Conservation (phyloP, 2,113 vertebrate species). For the Oreotrochilus melanogaster region DNA sequence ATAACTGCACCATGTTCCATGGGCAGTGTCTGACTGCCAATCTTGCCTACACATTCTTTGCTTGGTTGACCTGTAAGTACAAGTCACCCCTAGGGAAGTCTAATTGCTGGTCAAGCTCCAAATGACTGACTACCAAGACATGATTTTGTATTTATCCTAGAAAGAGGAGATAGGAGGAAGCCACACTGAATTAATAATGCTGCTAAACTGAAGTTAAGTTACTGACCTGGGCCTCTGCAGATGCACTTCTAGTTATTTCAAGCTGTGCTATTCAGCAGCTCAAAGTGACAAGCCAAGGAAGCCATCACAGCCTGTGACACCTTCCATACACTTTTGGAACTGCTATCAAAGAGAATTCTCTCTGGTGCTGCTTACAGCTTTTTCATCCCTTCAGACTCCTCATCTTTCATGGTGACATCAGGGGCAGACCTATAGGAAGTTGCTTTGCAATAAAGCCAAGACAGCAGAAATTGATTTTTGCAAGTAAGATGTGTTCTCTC, state of each 20-base stretch:
- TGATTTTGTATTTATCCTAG: background rate
- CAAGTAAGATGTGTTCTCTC: background rate
- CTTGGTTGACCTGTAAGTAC: background rate
- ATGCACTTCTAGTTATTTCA: slow-evolving; percentile 30
- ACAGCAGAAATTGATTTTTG: background rate
- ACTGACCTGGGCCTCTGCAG: slow-evolving; percentile 23
- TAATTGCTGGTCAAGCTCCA: background rate
- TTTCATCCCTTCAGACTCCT: background rate
- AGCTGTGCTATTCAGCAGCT: background rate
- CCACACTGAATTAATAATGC: background rate
- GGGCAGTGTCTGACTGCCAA: background rate
- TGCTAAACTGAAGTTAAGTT: background rate
- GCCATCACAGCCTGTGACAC: background rate
- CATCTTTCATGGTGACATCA: background rate
- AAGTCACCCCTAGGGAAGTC: background rate
- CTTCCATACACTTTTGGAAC: background rate
- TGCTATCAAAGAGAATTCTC: background rate
- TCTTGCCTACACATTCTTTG: background rate
- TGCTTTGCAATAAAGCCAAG: background rate
- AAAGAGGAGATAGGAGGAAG: background rate
- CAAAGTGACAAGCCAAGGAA: background rate
- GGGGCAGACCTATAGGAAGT: slow-evolving; percentile 7
- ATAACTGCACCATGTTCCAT: background rate
- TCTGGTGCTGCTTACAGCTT: background rate
- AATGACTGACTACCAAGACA: background rate